A percentile compares a stretch with the other conserved stretches of the same genome.
Evolutionary conservation across 2,888 invertebrate species (phyloP).

Genomic region (Chorisops tibialis): DNA sequence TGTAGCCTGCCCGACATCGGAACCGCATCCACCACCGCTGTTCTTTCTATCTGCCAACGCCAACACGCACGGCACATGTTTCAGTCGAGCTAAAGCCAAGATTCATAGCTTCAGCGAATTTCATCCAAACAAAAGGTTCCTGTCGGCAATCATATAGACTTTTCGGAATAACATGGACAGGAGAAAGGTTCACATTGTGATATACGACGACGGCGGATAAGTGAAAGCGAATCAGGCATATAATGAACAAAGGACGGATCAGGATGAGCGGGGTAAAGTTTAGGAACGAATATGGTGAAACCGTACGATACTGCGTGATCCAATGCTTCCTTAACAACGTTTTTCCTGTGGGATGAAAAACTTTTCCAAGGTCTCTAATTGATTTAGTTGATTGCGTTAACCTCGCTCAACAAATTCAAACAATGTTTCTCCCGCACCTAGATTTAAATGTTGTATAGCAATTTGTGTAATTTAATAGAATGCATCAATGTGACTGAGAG

Average conservation of each 20-base stretch:
- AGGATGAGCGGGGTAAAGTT: not conserved
- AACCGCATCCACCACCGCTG: not conserved
- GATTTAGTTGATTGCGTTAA: constrained; percentile 27
- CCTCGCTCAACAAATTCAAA: not conserved
- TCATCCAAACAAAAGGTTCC: too few relatives aligned
- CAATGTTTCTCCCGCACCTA: too few relatives aligned
- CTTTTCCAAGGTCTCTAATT: constrained; percentile 24
- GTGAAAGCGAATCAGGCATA: constrained; percentile 21
- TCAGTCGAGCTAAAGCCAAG: constrained; percentile 6
- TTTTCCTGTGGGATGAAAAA: constrained; percentile 16
- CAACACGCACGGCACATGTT: constrained; percentile 3
- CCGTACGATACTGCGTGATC: not conserved
- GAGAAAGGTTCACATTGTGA: constrained; percentile 5
- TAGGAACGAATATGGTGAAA: not conserved
- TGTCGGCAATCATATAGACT: too few relatives aligned
- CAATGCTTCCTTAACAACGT: constrained; percentile 4
- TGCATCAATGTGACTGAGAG: too few relatives aligned
- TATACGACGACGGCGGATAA: constrained; percentile 23
- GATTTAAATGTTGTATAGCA: too few relatives aligned
- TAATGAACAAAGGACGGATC: constrained; percentile 9
- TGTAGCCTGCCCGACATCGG: not conserved
- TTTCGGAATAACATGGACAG: not conserved
- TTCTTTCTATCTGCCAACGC: constrained; percentile 6
- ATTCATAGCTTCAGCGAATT: constrained; percentile 5
- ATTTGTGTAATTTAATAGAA: too few relatives aligned